Conservation (phyloP, 2,113 vertebrate genomes). For the Stegostoma tigrinum region DNA sequence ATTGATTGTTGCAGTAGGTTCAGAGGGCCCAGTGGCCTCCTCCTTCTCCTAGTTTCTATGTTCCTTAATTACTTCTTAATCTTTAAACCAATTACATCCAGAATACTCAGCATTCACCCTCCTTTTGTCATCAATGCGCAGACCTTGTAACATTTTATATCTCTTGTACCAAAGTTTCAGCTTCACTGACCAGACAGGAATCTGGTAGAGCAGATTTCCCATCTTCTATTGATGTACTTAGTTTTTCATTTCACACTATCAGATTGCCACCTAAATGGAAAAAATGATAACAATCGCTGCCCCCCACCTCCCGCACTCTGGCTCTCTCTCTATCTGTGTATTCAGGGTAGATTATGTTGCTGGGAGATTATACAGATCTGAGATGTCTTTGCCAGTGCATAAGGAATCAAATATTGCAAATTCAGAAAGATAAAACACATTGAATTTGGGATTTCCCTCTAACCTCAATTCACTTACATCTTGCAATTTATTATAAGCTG, state of each 20-base stretch:
- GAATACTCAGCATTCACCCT: not conserved
- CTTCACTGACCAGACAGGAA: not conserved
- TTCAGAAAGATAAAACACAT: not conserved
- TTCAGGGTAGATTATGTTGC: not conserved
- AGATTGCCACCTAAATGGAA: not conserved
- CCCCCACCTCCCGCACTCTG: not conserved
- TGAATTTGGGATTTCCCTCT: too few species aligned
- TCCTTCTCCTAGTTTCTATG: too few species aligned
- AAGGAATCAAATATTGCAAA: not conserved
- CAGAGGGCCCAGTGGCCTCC: too few species aligned
- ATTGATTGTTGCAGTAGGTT: too few species aligned
- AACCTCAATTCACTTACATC: too few species aligned
- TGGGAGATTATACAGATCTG: not conserved
- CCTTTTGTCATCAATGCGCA: not conserved
- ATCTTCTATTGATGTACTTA: not conserved
- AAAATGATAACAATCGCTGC: not conserved
- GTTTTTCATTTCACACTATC: not conserved
- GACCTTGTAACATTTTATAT: not conserved
- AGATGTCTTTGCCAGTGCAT: not conserved
- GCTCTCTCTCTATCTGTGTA: not conserved
- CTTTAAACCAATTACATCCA: not conserved
- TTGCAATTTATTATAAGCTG: too few species aligned
- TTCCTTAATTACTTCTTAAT: not conserved
- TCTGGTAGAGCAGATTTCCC: not conserved
- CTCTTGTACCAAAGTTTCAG: not conserved